Conservation (phyloP, 2,888 invertebrate species). For the Apamea crenata region DNA sequence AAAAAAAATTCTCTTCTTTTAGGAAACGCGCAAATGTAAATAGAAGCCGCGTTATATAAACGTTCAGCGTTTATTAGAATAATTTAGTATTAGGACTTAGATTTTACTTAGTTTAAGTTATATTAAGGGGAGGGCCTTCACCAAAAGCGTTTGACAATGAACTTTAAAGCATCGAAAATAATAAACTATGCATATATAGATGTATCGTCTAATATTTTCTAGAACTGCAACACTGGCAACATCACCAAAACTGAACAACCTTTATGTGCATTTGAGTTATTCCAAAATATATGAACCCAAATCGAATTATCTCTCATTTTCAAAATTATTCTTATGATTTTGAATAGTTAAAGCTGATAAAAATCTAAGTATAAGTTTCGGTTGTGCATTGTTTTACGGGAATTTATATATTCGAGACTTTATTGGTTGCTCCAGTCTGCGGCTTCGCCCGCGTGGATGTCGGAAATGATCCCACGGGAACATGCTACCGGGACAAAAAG, state of each 20-base stretch:
- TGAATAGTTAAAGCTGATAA: too few relatives aligned
- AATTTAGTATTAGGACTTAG: constrained; percentile 9
- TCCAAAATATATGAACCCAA: not conserved
- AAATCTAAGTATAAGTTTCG: too few relatives aligned
- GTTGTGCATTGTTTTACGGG: too few relatives aligned
- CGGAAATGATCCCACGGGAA: too few relatives aligned
- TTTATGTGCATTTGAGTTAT: too few relatives aligned
- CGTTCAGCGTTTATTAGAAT: constrained; percentile 34
- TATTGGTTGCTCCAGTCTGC: too few relatives aligned
- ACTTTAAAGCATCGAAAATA: not conserved
- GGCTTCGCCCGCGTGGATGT: too few relatives aligned
- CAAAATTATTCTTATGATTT: too few relatives aligned
- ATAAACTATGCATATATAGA: not conserved
- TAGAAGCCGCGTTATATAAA: constrained; percentile 44
- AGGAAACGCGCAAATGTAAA: constrained; percentile 38
- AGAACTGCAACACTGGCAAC: not conserved
- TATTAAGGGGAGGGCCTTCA: not conserved
- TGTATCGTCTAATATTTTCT: not conserved
- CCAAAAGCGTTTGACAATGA: not conserved
- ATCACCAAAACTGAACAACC: too few relatives aligned
- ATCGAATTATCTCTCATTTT: not conserved
- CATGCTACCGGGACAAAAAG: too few relatives aligned
- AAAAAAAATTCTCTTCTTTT: not conserved
- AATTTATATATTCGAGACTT: too few relatives aligned
- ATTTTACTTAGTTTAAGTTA: not conserved